Evolutionary conservation across 2,797 vertebrate species (phyloP).

Genomic region (Trichosurus vulpecula): DNA sequence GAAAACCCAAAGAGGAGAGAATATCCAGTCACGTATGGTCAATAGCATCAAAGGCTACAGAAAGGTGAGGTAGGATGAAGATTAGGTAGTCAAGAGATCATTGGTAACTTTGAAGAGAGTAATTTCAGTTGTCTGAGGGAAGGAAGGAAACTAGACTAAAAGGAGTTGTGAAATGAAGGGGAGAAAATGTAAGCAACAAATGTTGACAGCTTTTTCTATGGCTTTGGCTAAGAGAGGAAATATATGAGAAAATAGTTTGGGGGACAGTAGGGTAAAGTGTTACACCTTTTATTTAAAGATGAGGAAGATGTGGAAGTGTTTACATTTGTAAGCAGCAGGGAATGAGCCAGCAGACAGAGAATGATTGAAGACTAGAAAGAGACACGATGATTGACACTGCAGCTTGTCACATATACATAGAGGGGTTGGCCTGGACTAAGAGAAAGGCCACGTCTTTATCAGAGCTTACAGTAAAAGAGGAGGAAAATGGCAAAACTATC

Average conservation of each 20-base stretch:
- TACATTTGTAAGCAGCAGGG: background rate
- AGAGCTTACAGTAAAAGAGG: background rate
- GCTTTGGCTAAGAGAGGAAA: background rate
- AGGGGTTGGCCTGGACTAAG: background rate
- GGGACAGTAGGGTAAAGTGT: background rate
- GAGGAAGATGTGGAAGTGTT: background rate
- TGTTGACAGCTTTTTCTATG: background rate
- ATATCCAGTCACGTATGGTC: background rate
- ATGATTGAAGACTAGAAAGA: background rate
- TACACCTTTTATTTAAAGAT: background rate
- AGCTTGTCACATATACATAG: background rate
- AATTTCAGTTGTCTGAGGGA: background rate
- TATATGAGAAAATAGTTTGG: background rate
- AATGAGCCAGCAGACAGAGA: background rate
- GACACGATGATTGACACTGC: background rate
- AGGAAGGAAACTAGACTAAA: background rate
- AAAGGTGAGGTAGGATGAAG: background rate
- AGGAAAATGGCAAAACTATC: background rate
- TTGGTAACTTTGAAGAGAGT: background rate
- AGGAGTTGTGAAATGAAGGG: background rate
- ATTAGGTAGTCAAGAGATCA: background rate
- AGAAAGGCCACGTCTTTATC: background rate
- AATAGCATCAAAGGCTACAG: background rate
- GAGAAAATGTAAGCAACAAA: background rate
- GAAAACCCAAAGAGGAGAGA: background rate